A percentile compares a stretch with the other conserved stretches of the same genome.
These are phyloP conservation scores for Lepilemur septentrionalis DNA, from an alignment of 2,797 vertebrate genomes.

Conservation along the genomic window DNA sequence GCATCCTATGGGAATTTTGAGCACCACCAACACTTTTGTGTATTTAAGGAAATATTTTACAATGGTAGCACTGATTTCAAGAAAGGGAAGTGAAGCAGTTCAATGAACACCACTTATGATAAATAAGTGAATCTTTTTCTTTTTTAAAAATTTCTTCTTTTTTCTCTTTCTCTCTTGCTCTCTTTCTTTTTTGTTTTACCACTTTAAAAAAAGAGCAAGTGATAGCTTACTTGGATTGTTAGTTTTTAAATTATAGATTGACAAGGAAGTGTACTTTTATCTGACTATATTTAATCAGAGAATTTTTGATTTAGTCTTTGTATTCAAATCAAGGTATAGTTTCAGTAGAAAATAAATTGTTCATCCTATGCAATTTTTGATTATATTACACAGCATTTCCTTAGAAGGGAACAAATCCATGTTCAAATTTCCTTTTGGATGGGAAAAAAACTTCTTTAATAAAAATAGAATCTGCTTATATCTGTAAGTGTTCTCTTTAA, in stretches of 20 bases:
- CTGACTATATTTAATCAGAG: neutral
- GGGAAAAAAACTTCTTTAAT: neutral
- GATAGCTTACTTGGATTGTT: neutral
- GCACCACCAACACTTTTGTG: conserved; percentile 66
- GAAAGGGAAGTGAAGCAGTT: conserved; percentile 33
- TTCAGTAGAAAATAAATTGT: conserved; percentile 15
- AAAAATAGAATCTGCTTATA: neutral
- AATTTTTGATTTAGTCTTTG: conserved; percentile 40
- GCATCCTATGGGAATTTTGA: conserved; percentile 64
- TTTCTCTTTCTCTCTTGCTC: neutral
- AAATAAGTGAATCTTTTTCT: conserved; percentile 39
- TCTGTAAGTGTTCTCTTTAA: neutral
- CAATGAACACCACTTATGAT: neutral
- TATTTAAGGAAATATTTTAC: conserved; percentile 73
- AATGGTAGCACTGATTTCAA: conserved; percentile 56
- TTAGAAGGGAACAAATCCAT: neutral
- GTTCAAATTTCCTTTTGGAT: conserved; percentile 25
- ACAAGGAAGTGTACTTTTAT: neutral
- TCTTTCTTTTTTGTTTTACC: neutral
- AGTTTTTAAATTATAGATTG: conserved; percentile 2
- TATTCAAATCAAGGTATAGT: conserved; percentile 31
- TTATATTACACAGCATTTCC: neutral
- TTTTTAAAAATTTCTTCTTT: neutral
- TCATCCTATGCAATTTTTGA: neutral
- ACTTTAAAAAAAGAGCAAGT: neutral